These are phyloP conservation scores for Gopherus flavomarginatus DNA, from an alignment of 2,113 vertebrate species.

Conservation along the genomic window DNA sequence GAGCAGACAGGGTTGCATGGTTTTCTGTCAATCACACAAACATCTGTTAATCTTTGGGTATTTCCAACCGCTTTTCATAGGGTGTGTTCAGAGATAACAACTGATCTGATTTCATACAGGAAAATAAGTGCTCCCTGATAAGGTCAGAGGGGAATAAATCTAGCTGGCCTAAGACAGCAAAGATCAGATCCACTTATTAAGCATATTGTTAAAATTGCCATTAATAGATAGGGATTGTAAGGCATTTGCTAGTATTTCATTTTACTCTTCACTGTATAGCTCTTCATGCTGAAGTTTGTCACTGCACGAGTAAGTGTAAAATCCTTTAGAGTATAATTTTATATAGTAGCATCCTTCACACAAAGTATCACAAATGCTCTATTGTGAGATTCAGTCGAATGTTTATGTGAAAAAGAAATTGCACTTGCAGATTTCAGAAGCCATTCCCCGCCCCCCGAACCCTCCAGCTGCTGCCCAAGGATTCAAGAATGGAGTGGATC, in stretches of 20 bases:
- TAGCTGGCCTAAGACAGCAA: slow-evolving; percentile 32
- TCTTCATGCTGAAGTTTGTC: slow-evolving; percentile 19
- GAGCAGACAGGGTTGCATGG: slow-evolving; percentile 4
- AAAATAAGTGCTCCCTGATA: slow-evolving; percentile 59
- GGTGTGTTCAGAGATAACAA: slow-evolving; percentile 45
- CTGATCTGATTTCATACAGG: slow-evolving; percentile 54
- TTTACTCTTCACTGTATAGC: not conserved
- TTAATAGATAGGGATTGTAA: slow-evolving; percentile 29
- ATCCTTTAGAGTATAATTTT: not conserved
- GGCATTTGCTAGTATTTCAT: slow-evolving; percentile 17
- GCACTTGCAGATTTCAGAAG: not conserved
- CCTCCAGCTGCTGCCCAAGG: not conserved
- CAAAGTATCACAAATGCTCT: accelerated
- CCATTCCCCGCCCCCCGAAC: not conserved
- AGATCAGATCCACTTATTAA: slow-evolving; percentile 37
- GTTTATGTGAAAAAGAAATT: not conserved
- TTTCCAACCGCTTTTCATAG: slow-evolving; percentile 25
- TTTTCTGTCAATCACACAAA: slow-evolving; percentile 38
- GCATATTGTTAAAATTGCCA: slow-evolving; percentile 28
- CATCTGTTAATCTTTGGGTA: slow-evolving; percentile 57
- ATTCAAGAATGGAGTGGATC: not conserved
- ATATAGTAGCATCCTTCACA: not conserved
- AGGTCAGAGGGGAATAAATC: slow-evolving; percentile 56
- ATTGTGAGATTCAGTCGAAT: not conserved
- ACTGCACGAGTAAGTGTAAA: not conserved